Evolutionary conservation across 2,888 invertebrate species (phyloP).

Genomic region (Melitaea athalia): DNA sequence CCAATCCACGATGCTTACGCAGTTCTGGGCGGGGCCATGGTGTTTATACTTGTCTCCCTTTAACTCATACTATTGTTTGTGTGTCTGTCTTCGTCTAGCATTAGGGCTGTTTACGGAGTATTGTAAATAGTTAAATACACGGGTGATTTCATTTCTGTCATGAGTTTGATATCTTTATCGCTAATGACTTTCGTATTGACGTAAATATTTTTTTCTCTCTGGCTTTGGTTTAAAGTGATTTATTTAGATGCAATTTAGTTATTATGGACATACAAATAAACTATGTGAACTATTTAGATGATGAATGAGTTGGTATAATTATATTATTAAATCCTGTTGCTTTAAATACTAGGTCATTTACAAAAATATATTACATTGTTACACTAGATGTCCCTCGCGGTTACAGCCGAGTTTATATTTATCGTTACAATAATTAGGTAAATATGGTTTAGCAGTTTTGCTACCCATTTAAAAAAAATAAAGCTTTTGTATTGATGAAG

Average conservation of each 20-base stretch:
- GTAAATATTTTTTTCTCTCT: slow-evolving; percentile 28
- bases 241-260: slow-evolving; percentile 12
- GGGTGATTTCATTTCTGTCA: slow-evolving; percentile 72
- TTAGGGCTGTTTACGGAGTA: slow-evolving; percentile 61
- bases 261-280: not conserved
- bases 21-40: slow-evolving; percentile 64
- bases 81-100: slow-evolving; percentile 46
- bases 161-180: slow-evolving; percentile 48
- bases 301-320: not conserved
- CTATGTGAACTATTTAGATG: slow-evolving; percentile 1
- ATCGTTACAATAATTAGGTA: too few species aligned
- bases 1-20: slow-evolving; percentile 67
- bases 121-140: slow-evolving; percentile 63
- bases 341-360: not conserved
- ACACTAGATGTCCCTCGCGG: too few species aligned
- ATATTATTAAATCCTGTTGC: not conserved
- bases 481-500: too few species aligned
- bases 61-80: slow-evolving; percentile 34
- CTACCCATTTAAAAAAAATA: too few species aligned
- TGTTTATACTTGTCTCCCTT: slow-evolving; percentile 47
- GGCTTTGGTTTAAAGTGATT: slow-evolving; percentile 21
- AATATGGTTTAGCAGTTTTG: too few species aligned
- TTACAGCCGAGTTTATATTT: too few species aligned
- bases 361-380: not conserved
- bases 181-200: slow-evolving; percentile 43